phyloP scores from a whole-genome alignment of 2,797 vertebrate genomes.

The Mergus octosetaceus region DNA sequence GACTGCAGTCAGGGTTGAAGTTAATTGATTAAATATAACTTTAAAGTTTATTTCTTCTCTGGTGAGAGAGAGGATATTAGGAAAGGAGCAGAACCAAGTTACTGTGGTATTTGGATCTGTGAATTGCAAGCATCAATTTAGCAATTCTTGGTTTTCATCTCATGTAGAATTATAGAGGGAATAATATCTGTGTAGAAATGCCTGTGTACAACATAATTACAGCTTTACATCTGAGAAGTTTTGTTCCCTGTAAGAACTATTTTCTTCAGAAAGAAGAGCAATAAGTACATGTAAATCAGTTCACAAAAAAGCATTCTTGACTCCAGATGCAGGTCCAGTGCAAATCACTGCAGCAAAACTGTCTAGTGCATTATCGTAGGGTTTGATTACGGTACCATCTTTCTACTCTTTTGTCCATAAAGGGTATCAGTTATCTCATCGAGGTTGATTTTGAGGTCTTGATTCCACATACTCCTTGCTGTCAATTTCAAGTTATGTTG shows the following conservation, averaged over 20 bases:
- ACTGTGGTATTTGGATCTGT: background rate
- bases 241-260: background rate
- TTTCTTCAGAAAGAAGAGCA: background rate
- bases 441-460: background rate
- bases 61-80: background rate
- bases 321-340: background rate
- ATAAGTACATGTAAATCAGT: background rate
- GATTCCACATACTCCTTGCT: background rate
- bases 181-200: background rate
- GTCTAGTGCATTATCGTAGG: rapidly evolving
- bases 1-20: background rate
- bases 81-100: background rate
- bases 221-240: background rate
- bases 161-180: rapidly evolving
- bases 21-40: background rate
- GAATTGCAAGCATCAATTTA: background rate
- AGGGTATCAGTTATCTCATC: background rate
- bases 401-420: background rate
- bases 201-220: background rate
- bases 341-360: background rate
- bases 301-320: background rate
- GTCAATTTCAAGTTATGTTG: too few relatives aligned
- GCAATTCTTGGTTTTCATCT: background rate
- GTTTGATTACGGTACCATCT: background rate
- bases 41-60: background rate